Evolutionary conservation across 2,113 vertebrate species (phyloP), one percentile per base, ranked within the genome.

Genomic region (Poecilia latipinna): DNA sequence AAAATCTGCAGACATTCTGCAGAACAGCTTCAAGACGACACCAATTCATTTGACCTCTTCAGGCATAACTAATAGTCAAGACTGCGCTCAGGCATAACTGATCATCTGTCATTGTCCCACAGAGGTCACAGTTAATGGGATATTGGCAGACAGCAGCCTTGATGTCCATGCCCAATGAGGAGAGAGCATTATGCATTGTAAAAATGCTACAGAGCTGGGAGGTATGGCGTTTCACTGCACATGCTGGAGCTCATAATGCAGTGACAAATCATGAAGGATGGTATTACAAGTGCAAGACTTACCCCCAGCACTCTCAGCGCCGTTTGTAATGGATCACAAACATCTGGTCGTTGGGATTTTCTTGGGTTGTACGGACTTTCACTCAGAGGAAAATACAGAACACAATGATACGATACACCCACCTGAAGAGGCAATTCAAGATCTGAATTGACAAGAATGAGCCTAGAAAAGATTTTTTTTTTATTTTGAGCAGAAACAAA

Each of bases 91-190:
- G 68, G 70, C 74, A 75, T 82, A 65, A 81, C 77, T 68, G 75
- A 87, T 86, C 72, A 84, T 78, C 78, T 83, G 79, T 86, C 75
- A 84, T 69, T 77, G 82, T 86, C 76, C 68, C 75, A 12, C 68
- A 72, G 83, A 91, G 89, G 88, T 92, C 83, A 84, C 33, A 61
- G 77, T 75, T 80, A 85, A 85, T 57, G 65, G 75, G 76, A 72
- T 83, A 83, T 72, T 78, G 74, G 70, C 79, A 80, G 74, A 71
- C 86, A 42, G 77, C 73, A 73, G 85, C 72, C 33, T 71, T 70
- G 67, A 65, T 63, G 75, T 74, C 81, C 63, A 24, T 28, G 66
- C 32, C 65, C 71, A 83, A 73, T 77, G 69, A 77, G 68, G 66
- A 69, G 72, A 4, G 19, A 65, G 70, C 63, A 7, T 65, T 64